A percentile compares a stretch with the other conserved stretches of the same genome.
phyloP scores from a whole-genome alignment of 2,888 invertebrate genomes.

The Hyles lineata region DNA sequence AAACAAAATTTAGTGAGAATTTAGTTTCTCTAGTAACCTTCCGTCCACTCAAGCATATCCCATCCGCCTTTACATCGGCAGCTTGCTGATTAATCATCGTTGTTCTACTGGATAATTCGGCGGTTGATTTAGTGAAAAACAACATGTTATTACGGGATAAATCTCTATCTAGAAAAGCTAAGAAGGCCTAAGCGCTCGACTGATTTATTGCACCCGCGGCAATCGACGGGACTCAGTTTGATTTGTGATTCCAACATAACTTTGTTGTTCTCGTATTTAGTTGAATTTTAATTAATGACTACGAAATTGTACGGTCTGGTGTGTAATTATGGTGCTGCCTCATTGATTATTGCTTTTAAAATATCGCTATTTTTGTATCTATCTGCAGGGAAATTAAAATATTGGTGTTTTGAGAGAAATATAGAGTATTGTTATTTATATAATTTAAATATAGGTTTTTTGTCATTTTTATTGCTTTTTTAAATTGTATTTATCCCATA shows the following conservation, averaged over 20 bases:
- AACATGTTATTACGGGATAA: slow-evolving; percentile 84
- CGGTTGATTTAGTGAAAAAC: slow-evolving; percentile 84
- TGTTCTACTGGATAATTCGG: slow-evolving; percentile 84
- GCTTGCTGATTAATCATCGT: slow-evolving; percentile 80
- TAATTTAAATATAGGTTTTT: background rate
- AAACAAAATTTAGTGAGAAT: too few species aligned
- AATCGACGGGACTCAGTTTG: slow-evolving; percentile 74
- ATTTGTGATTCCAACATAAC: slow-evolving; percentile 76
- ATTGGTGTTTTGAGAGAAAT: slow-evolving; percentile 8
- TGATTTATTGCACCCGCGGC: slow-evolving; percentile 78
- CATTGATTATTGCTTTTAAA: slow-evolving; percentile 79
- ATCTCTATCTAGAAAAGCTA: slow-evolving; percentile 85
- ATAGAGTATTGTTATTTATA: too few species aligned
- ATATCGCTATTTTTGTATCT: slow-evolving; percentile 63
- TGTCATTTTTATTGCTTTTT: background rate
- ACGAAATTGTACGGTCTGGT: slow-evolving; percentile 75
- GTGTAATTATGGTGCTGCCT: slow-evolving; percentile 74
- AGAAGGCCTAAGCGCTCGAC: slow-evolving; percentile 82
- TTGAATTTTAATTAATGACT: slow-evolving; percentile 83
- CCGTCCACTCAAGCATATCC: background rate
- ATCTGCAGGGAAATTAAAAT: slow-evolving; percentile 41
- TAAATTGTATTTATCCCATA: background rate
- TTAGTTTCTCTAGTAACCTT: background rate
- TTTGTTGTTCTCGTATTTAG: slow-evolving; percentile 78
- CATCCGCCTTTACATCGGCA: slow-evolving; percentile 74